Evolutionary conservation across 2,797 vertebrate genomes (phyloP).

Genomic region (Sus cebifrons): DNA sequence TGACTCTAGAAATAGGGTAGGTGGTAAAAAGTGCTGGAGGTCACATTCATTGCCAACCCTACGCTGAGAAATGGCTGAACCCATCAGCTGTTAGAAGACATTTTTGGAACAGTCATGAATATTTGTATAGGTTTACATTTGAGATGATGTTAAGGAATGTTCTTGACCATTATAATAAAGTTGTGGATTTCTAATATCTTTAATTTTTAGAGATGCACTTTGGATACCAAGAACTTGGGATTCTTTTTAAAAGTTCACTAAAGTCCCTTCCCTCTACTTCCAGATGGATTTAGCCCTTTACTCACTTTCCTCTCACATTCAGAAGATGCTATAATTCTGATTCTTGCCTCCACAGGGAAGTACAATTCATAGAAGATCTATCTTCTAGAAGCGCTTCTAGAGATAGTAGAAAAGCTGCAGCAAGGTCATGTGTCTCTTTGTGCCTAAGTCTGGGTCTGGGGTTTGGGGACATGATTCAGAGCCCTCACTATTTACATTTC

Average conservation of each 20-base stretch:
- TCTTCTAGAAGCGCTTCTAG: constrained; percentile 11
- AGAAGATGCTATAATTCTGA: constrained; percentile 5
- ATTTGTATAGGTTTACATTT: neutral
- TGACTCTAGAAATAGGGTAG: neutral
- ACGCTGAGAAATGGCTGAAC: neutral
- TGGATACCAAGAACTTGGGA: neutral
- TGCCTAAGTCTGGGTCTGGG: neutral
- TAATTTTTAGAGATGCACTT: constrained; percentile 21
- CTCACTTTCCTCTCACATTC: neutral
- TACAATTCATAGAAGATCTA: neutral
- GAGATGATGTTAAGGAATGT: neutral
- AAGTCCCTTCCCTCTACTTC: neutral
- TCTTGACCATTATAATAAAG: neutral
- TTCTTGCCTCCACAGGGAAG: constrained; percentile 12
- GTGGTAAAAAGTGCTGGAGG: neutral
- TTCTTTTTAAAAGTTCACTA: constrained; percentile 9
- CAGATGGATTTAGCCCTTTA: neutral
- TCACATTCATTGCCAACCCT: neutral
- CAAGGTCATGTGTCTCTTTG: constrained; percentile 2
- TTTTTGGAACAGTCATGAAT: neutral
- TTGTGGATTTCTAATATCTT: neutral
- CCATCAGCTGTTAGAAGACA: neutral
- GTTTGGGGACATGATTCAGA: neutral
- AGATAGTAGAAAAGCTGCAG: neutral
- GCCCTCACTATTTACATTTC: neutral